Base-by-base conservation (phyloP, 2,113 vertebrate species). In the Trogon melanurus region DNA sequence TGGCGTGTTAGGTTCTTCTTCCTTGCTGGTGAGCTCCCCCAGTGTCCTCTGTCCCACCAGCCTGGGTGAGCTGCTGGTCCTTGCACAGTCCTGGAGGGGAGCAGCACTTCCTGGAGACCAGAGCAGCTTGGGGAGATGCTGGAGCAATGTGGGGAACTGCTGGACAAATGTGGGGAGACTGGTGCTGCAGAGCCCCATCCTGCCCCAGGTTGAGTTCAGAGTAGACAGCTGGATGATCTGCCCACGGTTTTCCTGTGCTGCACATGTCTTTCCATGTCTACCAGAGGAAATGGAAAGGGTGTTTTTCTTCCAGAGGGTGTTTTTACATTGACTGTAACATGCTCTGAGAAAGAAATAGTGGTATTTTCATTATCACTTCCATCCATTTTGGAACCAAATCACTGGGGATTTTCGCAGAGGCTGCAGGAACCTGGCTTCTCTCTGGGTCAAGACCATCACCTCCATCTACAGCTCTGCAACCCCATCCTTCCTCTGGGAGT, bases 361-460 rank as follows among this genome's bases (percentile, higher is more conserved):
- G 1, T 44, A 13, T 75, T 76, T 83, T 23, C 11, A 15, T 53
- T 61, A 62, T 5, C 5, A 10, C 2, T 32, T 20, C 9, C 26
- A 21, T 6, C 5, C 11, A 8, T 38, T 91, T 74, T 38, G 16
- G 56, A 78, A 70, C 16, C 16, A 25, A 21, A 8, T 60, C 82
- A 38, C 57, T 2, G 3, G 61, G 72, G 94, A 71, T 27, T 81
- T 32, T 25, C 13, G 29, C 29, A 47, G 69, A 72, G 60, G 72
- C 58, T 84, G 29, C 7, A 83, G 64, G 56, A 84, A 6, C 53
- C 41, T 10, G 2, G 30, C 57, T 95, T 53, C 41, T 72, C 80
- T 44, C 61, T 65, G 73, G 91, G 76, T 96, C 91, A 91, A 81
- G 89, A 27, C 30, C 3, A n/a, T 91, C 90, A 94, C 85, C 88